These are phyloP conservation scores for Lanistes nyassanus DNA, from an alignment of 1,140 invertebrate genomes.

Conservation along the genomic window DNA sequence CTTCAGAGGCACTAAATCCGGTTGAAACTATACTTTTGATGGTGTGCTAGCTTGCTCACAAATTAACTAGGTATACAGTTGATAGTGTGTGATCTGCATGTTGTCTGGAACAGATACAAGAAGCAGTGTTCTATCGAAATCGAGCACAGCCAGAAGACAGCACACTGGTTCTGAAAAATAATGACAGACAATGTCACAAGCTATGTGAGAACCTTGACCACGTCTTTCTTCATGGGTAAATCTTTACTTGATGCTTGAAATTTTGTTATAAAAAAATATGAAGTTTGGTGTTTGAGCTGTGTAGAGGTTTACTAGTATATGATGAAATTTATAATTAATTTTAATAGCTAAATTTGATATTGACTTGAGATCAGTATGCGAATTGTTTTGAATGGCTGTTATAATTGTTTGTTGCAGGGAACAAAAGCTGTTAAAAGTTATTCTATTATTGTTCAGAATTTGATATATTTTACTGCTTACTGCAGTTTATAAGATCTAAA, in stretches of 20 bases:
- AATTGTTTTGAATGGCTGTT: neutral
- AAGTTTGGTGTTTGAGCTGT: too few species aligned
- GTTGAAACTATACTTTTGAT: too few species aligned
- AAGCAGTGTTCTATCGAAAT: constrained; percentile 39
- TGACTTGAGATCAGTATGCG: neutral
- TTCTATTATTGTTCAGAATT: neutral
- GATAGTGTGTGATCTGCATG: too few species aligned
- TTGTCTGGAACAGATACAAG: constrained; percentile 45
- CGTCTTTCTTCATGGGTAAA: constrained; percentile 60
- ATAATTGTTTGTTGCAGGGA: neutral
- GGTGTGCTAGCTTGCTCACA: too few species aligned
- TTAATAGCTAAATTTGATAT: neutral
- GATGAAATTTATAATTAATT: neutral
- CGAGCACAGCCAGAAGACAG: constrained; percentile 17
- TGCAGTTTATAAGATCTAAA: neutral
- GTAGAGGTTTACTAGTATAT: too few species aligned
- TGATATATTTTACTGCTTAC: neutral
- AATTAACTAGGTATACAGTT: too few species aligned
- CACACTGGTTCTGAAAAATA: constrained; percentile 45
- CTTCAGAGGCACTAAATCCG: too few species aligned
- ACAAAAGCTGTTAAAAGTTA: neutral
- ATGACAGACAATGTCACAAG: constrained; percentile 53
- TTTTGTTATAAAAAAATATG: neutral
- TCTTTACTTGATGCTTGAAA: neutral
- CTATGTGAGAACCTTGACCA: constrained; percentile 61